These are phyloP conservation scores for Prenolepis imparis DNA, from an alignment of 2,888 invertebrate species.

Conservation along the genomic window DNA sequence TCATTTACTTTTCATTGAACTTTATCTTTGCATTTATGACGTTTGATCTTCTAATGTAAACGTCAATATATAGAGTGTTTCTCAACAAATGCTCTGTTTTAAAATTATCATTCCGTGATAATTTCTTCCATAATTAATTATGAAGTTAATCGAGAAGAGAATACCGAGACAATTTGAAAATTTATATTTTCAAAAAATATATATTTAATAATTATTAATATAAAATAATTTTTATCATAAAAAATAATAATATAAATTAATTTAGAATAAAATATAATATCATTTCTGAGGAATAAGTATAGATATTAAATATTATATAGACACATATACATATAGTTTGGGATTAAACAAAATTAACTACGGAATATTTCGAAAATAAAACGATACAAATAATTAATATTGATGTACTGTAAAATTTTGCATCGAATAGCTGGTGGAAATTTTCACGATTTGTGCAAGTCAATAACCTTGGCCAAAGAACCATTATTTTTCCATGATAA, in stretches of 20 bases:
- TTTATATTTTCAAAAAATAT: neutral
- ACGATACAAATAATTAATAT: neutral
- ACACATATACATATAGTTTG: neutral
- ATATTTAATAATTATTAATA: neutral
- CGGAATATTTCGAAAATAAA: neutral
- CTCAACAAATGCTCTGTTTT: neutral
- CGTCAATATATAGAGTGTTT: neutral
- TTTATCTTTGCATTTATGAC: constrained; percentile 18
- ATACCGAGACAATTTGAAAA: neutral
- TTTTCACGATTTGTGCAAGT: neutral
- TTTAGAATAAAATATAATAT: neutral
- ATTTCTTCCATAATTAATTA: neutral
- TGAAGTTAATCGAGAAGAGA: neutral
- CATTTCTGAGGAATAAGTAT: neutral
- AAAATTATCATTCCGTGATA: neutral
- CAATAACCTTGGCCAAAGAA: constrained; percentile 46
- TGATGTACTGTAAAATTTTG: neutral
- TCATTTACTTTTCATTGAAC: neutral
- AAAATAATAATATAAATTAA: neutral
- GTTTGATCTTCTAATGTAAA: neutral
- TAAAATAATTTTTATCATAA: neutral
- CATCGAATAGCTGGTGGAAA: neutral
- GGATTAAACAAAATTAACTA: neutral
- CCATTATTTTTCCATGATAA: constrained; percentile 45
- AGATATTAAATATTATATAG: neutral